Percentiles rank a stretch among this genome's conserved stretches.
Conservation (phyloP, 1,140 invertebrate genomes). For the Drosophila santomea region DNA sequence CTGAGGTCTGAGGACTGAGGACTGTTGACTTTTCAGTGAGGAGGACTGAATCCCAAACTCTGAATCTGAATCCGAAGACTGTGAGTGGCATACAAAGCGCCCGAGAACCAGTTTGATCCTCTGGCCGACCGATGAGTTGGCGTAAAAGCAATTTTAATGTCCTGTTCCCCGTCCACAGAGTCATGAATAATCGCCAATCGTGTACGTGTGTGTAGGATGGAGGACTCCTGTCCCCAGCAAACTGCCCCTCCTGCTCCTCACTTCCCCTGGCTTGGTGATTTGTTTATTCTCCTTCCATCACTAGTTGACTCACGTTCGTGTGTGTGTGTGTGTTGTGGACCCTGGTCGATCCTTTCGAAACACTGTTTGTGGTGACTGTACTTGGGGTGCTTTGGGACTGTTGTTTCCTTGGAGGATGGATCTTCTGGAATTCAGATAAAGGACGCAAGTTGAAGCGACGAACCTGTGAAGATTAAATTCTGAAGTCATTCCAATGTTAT, state of each 20-base stretch:
- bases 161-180: slow-evolving; percentile 79
- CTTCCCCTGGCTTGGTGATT: slow-evolving; percentile 38
- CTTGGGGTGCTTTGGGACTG: slow-evolving; percentile 25
- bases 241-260: slow-evolving; percentile 3
- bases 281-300: slow-evolving; percentile 33
- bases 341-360: slow-evolving; percentile 54
- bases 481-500: not conserved
- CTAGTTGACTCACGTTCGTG: slow-evolving; percentile 17
- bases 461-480: not conserved
- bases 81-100: slow-evolving; percentile 76
- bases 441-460: not conserved
- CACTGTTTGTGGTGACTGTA: slow-evolving; percentile 53
- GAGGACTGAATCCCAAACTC: slow-evolving; percentile 17
- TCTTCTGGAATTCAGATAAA: not conserved
- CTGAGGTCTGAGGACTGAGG: slow-evolving; percentile 36
- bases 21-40: slow-evolving; percentile 36
- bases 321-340: slow-evolving; percentile 10
- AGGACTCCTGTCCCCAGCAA: slow-evolving; percentile 31
- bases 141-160: slow-evolving; percentile 83
- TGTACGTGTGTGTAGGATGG: slow-evolving; percentile 71
- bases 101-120: slow-evolving; percentile 79
- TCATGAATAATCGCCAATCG: slow-evolving; percentile 78
- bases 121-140: slow-evolving; percentile 75
- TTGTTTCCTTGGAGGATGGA: slow-evolving; percentile 1
- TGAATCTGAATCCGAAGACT: slow-evolving; percentile 29